phyloP scores from a whole-genome alignment of 1,140 invertebrate genomes.

The Acromyrmex charruanus region DNA sequence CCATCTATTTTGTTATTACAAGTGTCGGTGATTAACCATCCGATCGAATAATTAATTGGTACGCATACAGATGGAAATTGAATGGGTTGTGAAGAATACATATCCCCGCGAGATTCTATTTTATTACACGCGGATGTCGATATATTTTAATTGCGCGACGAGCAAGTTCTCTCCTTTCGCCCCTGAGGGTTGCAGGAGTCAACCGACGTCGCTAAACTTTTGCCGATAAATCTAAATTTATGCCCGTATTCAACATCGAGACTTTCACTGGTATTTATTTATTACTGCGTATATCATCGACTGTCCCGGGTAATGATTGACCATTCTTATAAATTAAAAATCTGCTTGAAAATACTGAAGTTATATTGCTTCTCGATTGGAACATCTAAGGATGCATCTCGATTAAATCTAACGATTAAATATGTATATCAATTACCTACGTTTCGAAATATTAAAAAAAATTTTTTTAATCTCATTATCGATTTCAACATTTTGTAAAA shows the following conservation, averaged over 20 bases:
- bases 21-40: conserved; percentile 19
- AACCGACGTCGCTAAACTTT: conserved; percentile 16
- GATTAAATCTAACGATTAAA: background rate
- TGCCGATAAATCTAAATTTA: conserved; percentile 39
- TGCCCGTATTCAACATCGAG: conserved; percentile 21
- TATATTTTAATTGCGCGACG: conserved; percentile 28
- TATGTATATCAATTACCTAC: background rate
- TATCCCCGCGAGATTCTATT: conserved; percentile 4
- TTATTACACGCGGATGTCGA: conserved; percentile 23
- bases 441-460: background rate
- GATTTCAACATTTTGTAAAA: background rate
- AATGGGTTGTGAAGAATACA: background rate
- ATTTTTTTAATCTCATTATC: background rate
- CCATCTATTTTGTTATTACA: conserved; percentile 23
- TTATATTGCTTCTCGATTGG: background rate
- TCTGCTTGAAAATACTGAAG: background rate
- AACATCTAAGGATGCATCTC: background rate
- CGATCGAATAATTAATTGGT: conserved; percentile 29
- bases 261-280: conserved; percentile 45
- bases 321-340: conserved; percentile 3
- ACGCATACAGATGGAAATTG: background rate
- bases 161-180: conserved; percentile 15
- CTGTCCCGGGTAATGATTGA: conserved; percentile 47
- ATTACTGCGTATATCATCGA: conserved; percentile 47
- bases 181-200: conserved; percentile 8